Evolutionary conservation across 1,140 invertebrate species (phyloP), one percentile per base, ranked within the genome.

Genomic region (Brachionus koreanus): DNA sequence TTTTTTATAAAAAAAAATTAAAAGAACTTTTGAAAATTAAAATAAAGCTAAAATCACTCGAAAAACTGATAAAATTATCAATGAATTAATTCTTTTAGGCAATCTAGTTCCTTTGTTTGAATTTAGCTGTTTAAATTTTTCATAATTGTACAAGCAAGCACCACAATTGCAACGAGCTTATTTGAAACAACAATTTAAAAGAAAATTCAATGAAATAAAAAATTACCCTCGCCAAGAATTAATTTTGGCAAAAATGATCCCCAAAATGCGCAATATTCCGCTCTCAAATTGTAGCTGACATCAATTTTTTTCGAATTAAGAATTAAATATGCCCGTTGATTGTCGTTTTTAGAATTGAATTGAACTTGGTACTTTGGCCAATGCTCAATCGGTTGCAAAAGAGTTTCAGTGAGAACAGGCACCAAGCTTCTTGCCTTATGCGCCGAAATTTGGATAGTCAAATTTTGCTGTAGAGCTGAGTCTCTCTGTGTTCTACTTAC

Each of bases 241-340:
- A 82, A 43, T n/a, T 82, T 65, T n/a, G 79, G 79, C 42, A 82
- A 35, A 67, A 67, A 82, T 13, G 57, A 65, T 2, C 57, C 37
- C 79, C 79, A 82, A 49, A 82, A 82, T 12, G 79, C 42, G 19
- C 79, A 82, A 69, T 82, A 82, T 12, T 82, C 79, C 9, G 79
- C 79, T 67, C 79, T 65, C 16, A 67, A 39, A 43, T 79, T 79
- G 25, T 61, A 79, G 33, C 37, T 25, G 12, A 79, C 9, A 6
- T 65, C 49, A 33, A 79, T 52, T 79, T 65, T 65, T 61, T 79
- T 37, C 9, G 76, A 79, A 65, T 79, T 79, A 13, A 79, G 29
- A 16, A 7, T 65, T n/a, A 79, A 42, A 65, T 79, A 37, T 10
- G 76, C 76, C 35, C 76, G 49, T 13, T 79, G 76, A 13, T 37